phyloP scores from a whole-genome alignment of 2,113 vertebrate genomes.

The Cygnus atratus region DNA sequence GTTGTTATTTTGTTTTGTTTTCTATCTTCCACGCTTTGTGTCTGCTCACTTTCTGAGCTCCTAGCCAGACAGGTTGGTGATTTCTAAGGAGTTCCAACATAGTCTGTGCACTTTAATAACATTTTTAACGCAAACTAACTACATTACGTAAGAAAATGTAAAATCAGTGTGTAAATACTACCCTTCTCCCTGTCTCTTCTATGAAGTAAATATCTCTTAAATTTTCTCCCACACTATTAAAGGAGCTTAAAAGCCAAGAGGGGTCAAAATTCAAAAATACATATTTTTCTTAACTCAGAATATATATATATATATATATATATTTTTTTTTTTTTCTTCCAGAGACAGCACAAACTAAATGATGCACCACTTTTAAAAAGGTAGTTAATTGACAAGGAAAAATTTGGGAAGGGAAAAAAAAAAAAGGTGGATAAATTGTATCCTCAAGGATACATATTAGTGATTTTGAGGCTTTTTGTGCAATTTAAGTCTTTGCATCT shows the following conservation, averaged over 20 bases:
- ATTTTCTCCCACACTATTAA: background rate
- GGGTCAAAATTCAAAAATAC: background rate
- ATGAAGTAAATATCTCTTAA: background rate
- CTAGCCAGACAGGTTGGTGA: background rate
- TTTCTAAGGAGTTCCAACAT: background rate
- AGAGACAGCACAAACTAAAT: background rate
- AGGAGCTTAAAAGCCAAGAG: background rate
- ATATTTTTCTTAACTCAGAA: background rate
- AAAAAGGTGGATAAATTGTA: background rate
- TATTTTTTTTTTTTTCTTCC: background rate
- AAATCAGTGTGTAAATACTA: background rate
- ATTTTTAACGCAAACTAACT: too few relatives aligned
- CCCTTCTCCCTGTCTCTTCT: background rate
- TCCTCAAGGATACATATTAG: background rate
- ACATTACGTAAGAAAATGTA: background rate
- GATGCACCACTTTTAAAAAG: background rate
- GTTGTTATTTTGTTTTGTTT: background rate
- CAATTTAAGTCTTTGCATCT: background rate
- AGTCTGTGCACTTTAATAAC: too few relatives aligned
- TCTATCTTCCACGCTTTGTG: fast-evolving
- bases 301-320: background rate
- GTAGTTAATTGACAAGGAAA: background rate
- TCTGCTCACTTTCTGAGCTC: background rate
- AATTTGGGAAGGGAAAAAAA: fast-evolving
- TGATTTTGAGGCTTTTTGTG: background rate